Evolutionary conservation across 2,113 vertebrate genomes (phyloP).

Genomic region (Turdus rufiventris): DNA sequence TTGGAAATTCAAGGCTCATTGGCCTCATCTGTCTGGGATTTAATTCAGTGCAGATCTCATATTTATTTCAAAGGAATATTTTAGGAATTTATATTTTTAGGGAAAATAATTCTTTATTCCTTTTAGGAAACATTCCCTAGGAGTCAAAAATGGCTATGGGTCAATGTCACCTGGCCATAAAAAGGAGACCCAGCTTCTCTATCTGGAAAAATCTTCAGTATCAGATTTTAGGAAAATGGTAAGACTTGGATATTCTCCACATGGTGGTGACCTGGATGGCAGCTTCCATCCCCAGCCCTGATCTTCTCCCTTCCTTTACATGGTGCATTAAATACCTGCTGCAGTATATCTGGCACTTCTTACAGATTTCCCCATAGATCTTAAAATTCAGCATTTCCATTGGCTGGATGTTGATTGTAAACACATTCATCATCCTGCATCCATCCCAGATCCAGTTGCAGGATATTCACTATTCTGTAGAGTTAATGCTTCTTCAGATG

Average conservation of each 20-base stretch:
- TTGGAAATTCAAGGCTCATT: not conserved
- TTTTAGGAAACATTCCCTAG: not conserved
- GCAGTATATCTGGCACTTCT: not conserved
- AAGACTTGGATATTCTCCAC: not conserved
- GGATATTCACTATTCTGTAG: not conserved
- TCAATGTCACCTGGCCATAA: rapidly evolving
- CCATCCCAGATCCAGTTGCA: not conserved
- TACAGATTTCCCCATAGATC: not conserved
- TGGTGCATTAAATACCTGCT: not conserved
- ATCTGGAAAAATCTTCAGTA: rapidly evolving
- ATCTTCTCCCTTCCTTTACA: not conserved
- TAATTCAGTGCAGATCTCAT: not conserved
- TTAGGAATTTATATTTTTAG: not conserved
- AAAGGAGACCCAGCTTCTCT: no score
- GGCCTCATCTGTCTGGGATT: not conserved
- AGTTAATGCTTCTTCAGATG: not conserved
- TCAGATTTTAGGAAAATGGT: not conserved
- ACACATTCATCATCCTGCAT: conserved; percentile 58
- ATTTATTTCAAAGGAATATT: not conserved
- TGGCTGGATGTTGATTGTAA: conserved; percentile 35
- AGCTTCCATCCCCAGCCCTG: not conserved
- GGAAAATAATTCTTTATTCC: not conserved
- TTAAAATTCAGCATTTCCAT: not conserved
- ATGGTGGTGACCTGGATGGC: not conserved
- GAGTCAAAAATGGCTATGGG: rapidly evolving